These are phyloP conservation scores for Nyctibius bracteatus DNA, from an alignment of 2,113 vertebrate species.

Conservation along the genomic window DNA sequence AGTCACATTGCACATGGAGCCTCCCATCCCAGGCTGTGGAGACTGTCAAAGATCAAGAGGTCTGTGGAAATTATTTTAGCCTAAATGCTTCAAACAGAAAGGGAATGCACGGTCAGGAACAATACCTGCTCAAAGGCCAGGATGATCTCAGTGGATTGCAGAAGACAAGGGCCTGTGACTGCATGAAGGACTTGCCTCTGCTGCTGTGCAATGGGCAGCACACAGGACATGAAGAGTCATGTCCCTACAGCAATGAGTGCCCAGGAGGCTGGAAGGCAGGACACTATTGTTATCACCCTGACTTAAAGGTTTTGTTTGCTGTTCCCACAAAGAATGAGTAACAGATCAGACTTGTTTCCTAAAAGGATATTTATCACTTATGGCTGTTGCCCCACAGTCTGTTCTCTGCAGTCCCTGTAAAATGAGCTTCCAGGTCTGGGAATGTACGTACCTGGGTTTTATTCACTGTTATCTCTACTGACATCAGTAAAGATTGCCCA, in stretches of 20 bases:
- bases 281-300: background rate
- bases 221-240: background rate
- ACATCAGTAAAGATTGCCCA: background rate
- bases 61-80: background rate
- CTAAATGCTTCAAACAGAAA: background rate
- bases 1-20: fast-evolving
- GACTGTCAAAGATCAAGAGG: background rate
- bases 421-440: background rate
- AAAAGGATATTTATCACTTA: background rate
- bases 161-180: background rate
- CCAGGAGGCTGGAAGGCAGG: background rate
- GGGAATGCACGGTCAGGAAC: background rate
- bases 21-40: background rate
- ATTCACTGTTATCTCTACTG: background rate
- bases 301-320: background rate
- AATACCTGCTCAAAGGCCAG: background rate
- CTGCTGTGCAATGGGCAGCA: background rate
- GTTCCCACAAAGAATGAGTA: background rate
- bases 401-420: background rate
- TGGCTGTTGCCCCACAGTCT: background rate
- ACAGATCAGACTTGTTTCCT: background rate
- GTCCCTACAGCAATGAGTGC: background rate
- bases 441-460: background rate
- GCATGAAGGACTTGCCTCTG: background rate
- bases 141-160: background rate